These are phyloP conservation scores for Drosophila mayaguana DNA, from an alignment of 2,888 invertebrate genomes.

Conservation along the genomic window DNA sequence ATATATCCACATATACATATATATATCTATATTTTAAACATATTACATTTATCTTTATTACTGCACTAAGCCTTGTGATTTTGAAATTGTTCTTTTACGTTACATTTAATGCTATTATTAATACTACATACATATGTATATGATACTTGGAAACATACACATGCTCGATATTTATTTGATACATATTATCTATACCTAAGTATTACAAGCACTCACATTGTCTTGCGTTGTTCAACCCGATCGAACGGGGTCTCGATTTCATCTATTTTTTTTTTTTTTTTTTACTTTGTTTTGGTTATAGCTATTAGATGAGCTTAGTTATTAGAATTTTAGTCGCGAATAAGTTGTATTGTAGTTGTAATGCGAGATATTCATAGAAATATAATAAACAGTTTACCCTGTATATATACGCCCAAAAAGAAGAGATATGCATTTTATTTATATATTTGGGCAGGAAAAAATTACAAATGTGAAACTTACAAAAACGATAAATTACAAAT, in stretches of 20 bases:
- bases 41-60: slow-evolving; percentile 7
- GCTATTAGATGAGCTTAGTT: slow-evolving; percentile 28
- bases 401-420: slow-evolving; percentile 36
- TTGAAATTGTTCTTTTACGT: slow-evolving; percentile 29
- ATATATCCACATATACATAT: not conserved
- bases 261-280: not conserved
- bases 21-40: slow-evolving; percentile 14
- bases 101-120: not conserved
- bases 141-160: slow-evolving; percentile 12
- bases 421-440: not conserved
- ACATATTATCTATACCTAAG: slow-evolving; percentile 31
- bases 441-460: not conserved
- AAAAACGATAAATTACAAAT: too few species aligned
- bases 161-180: slow-evolving; percentile 52
- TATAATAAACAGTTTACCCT: slow-evolving; percentile 32
- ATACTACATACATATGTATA: not conserved
- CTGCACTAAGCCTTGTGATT: slow-evolving; percentile 38
- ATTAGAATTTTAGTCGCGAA: slow-evolving; percentile 23
- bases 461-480: too few species aligned
- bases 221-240: slow-evolving; percentile 4
- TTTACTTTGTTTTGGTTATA: slow-evolving; percentile 18
- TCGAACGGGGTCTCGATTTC: not conserved
- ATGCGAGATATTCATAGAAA: slow-evolving; percentile 18
- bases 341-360: slow-evolving; percentile 40
- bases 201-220: slow-evolving; percentile 45